Evolutionary conservation across 1,140 invertebrate genomes (phyloP).

Genomic region (Idris sp.): DNA sequence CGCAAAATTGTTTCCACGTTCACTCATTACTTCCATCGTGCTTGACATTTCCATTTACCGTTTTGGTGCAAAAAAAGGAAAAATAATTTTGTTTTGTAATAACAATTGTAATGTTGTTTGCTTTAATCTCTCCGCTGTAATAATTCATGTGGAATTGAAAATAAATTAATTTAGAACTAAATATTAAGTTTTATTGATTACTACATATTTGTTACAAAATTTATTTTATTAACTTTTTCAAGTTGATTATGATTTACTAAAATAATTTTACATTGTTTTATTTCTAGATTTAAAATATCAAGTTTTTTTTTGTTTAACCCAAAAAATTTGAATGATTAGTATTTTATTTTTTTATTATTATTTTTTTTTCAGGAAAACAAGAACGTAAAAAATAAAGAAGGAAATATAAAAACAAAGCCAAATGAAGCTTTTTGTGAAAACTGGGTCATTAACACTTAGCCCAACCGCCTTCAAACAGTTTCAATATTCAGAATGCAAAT

Average conservation of each 20-base stretch:
- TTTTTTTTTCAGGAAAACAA: constrained; percentile 26
- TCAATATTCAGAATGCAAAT: constrained; percentile 11
- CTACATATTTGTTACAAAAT: too few species aligned
- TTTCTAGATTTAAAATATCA: too few species aligned
- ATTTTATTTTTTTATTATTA: too few species aligned
- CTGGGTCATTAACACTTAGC: constrained; percentile 22
- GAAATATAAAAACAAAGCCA: constrained; percentile 14
- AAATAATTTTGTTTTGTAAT: too few species aligned
- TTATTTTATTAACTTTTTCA: too few species aligned
- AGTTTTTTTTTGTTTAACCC: too few species aligned
- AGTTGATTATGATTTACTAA: too few species aligned
- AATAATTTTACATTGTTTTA: too few species aligned
- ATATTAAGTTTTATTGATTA: too few species aligned
- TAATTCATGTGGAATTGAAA: constrained; percentile 6
- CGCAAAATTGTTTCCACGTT: constrained; percentile 53
- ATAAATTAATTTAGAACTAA: constrained; percentile 2
- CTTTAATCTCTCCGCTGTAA: constrained; percentile 11
- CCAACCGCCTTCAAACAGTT: constrained; percentile 14
- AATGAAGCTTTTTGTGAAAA: constrained; percentile 19
- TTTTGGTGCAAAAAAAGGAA: constrained; percentile 34
- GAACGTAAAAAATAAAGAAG: constrained; percentile 25
- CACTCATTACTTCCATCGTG: constrained; percentile 57
- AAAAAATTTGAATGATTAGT: too few species aligned
- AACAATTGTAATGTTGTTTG: constrained; percentile 28
- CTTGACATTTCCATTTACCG: constrained; percentile 63